phyloP scores from a whole-genome alignment of 1,140 invertebrate species.

The Drosophila varians region DNA sequence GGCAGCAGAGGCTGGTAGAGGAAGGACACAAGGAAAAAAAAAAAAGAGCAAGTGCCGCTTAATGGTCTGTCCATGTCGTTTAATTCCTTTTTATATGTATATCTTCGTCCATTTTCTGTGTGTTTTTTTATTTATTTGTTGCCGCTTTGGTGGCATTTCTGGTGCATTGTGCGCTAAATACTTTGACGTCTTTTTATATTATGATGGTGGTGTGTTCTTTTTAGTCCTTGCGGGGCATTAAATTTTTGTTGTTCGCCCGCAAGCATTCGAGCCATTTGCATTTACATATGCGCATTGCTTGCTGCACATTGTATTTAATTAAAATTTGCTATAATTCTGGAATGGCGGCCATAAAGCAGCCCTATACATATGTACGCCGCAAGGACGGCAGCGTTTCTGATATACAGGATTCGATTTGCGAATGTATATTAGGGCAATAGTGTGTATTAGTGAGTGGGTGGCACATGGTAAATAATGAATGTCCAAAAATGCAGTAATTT shows the following conservation, averaged over 20 bases:
- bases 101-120: neutral
- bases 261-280: constrained; percentile 55
- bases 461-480: constrained; percentile 60
- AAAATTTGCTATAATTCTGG: constrained; percentile 71
- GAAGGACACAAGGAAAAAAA: too few relatives aligned
- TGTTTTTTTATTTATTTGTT: constrained; percentile 16
- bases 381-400: constrained; percentile 13
- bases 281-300: constrained; percentile 73
- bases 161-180: constrained; percentile 62
- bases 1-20: neutral
- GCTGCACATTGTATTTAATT: constrained; percentile 65
- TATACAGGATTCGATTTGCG: constrained; percentile 32
- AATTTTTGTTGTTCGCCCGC: constrained; percentile 11
- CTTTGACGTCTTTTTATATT: constrained; percentile 45
- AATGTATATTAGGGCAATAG: neutral
- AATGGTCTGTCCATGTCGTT: constrained; percentile 58
- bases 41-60: constrained; percentile 38
- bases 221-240: constrained; percentile 1
- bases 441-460: constrained; percentile 10
- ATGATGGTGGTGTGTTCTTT: constrained; percentile 1
- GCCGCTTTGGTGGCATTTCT: constrained; percentile 46
- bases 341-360: constrained; percentile 59
- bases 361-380: constrained; percentile 22
- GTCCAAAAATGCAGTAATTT: constrained; percentile 72
- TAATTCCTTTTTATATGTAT: constrained; percentile 18